Evolutionary conservation across 2,797 vertebrate genomes (phyloP).

Genomic region (Fundulus diaphanus): DNA sequence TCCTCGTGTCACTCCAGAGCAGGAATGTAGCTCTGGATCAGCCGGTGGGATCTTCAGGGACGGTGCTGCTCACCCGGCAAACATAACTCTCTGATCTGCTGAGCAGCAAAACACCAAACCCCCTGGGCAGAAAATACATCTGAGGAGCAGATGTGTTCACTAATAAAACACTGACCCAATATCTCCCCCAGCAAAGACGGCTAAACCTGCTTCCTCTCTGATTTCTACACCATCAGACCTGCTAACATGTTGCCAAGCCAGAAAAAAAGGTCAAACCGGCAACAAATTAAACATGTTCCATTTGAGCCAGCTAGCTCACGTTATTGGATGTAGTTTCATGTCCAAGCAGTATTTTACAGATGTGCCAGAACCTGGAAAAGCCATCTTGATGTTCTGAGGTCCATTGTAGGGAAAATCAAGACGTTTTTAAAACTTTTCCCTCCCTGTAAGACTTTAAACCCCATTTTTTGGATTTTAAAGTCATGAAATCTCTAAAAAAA

Average conservation of each 20-base stretch:
- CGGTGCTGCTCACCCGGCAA: conserved; percentile 25
- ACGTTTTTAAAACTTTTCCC: background rate
- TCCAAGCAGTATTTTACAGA: background rate
- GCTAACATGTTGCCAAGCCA: background rate
- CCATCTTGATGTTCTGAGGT: background rate
- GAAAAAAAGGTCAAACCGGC: background rate
- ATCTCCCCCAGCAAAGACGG: background rate
- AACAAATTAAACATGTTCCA: background rate
- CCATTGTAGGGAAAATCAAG: background rate
- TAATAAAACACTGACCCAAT: background rate
- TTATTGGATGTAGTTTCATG: background rate
- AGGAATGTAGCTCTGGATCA: conserved; percentile 17
- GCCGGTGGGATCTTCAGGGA: conserved; percentile 12
- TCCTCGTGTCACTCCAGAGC: conserved; percentile 16
- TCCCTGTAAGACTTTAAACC: no score
- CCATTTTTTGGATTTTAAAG: no score
- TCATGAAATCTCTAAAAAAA: background rate
- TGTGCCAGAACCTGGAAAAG: background rate
- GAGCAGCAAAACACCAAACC: background rate
- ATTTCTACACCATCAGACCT: background rate
- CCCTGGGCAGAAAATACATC: conserved; percentile 32
- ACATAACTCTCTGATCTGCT: background rate
- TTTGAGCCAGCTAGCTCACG: background rate
- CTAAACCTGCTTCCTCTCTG: background rate
- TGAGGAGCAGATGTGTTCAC: background rate